Conservation (phyloP, 2,113 vertebrate species). For the Grallaria varia region DNA sequence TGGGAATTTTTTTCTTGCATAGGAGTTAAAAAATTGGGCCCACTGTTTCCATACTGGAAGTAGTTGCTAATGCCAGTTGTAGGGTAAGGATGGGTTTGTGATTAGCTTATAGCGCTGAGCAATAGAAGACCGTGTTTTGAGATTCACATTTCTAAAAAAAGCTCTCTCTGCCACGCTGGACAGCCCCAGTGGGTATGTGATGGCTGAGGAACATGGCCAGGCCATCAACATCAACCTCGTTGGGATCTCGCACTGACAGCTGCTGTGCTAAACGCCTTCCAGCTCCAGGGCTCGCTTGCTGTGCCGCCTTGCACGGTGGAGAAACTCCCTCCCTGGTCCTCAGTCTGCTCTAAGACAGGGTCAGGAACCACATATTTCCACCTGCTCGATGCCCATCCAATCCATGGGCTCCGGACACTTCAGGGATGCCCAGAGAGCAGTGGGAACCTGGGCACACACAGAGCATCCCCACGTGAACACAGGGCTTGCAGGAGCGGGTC, state of each 20-base stretch:
- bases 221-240: neutral
- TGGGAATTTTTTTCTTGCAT: neutral
- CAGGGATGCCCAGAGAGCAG: neutral
- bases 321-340: neutral
- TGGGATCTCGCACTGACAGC: neutral
- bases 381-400: neutral
- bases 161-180: neutral
- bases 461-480: accelerated
- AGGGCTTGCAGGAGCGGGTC: too few species aligned
- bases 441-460: accelerated
- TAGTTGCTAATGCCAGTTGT: neutral
- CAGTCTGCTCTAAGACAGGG: neutral
- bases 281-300: neutral
- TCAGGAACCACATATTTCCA: neutral
- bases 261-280: neutral
- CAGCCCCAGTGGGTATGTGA: neutral
- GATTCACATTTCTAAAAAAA: neutral
- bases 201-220: neutral
- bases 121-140: neutral
- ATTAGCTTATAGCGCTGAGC: neutral
- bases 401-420: neutral
- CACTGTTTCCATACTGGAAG: neutral
- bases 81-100: neutral
- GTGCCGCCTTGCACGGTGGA: neutral
- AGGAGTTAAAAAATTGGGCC: neutral